phyloP scores from a whole-genome alignment of 2,797 vertebrate genomes.

The Propithecus deckenii region DNA sequence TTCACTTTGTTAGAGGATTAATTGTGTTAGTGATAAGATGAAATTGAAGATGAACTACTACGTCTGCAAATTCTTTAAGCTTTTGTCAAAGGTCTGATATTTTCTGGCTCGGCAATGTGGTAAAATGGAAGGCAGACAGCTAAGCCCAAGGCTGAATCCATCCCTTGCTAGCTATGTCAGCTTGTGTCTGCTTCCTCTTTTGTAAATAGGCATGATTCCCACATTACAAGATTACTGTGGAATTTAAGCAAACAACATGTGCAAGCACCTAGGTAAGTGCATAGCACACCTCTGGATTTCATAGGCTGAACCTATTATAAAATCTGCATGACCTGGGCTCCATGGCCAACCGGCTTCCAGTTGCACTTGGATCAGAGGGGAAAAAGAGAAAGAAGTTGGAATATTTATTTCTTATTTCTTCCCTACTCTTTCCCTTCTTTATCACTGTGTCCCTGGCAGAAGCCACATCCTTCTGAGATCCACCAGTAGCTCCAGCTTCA shows the following conservation, averaged over 20 bases:
- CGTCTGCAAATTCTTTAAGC: constrained; percentile 49
- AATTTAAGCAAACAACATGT: not conserved
- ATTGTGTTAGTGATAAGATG: constrained; percentile 39
- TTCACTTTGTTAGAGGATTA: constrained; percentile 52
- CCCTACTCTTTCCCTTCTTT: not conserved
- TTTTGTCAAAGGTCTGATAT: constrained; percentile 42
- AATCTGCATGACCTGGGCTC: not conserved
- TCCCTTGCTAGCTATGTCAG: not conserved
- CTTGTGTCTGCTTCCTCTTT: not conserved
- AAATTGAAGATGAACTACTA: constrained; percentile 60
- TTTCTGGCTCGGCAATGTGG: constrained; percentile 37
- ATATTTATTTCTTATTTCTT: not conserved
- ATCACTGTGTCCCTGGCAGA: not conserved
- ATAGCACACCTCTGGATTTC: not conserved
- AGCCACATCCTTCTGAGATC: not conserved
- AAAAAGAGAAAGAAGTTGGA: not conserved
- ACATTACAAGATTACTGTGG: not conserved
- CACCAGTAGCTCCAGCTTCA: not conserved
- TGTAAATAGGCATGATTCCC: not conserved
- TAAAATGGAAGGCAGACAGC: constrained; percentile 43
- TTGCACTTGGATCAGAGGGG: not conserved
- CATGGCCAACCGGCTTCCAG: not conserved
- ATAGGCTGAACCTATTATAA: not conserved
- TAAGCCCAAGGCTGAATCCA: not conserved
- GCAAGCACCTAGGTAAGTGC: not conserved